Base-by-base conservation (phyloP, 2,888 invertebrate species). In the Rapana venosa region DNA sequence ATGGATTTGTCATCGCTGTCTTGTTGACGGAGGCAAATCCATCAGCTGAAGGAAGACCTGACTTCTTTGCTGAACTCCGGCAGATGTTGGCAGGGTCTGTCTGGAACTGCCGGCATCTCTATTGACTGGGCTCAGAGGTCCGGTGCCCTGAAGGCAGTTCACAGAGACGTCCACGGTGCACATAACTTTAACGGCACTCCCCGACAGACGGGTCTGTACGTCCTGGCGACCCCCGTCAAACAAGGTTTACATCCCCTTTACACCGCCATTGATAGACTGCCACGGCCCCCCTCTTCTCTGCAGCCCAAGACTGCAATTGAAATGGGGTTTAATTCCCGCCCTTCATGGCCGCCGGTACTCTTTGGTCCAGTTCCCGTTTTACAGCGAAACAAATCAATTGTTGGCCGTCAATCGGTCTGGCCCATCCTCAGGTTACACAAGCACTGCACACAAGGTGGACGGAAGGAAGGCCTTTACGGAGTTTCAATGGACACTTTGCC, bases 401-500 rank as follows among this genome's bases (percentile, higher is more conserved):
- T 83, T 83, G 81, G 81, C 81, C 26, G 36, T 83, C 81, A 83
- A 83, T 22, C 81, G 47, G 81, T 83, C 81, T 83, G 81, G 36
- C 13, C 26, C 30, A 22, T 83, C 74, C 17, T 30, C 74, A n/a
- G n/a, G n/a, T 74, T 30, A n/a, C 74, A 74, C 36, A 47, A 47
- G 47, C 11, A 11, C 5, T 83, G 81, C 47, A 30, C 36, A 35
- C 81, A 83, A 36, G 81, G 15, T 83, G 36, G 81, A 36, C 81
- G 81, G 36, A 22, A 22, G 81, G 36, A 22, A 22, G 26, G 47
- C 15, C 36, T 83, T 83, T 83, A 83, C 11, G 81, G 47, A 22
- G 20, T 83, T 83, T 83, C 81, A 47, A 83, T 83, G 81, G 47
- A 83, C 13, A n/a, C 81, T 83, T 83, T 79, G 26, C 77, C 77